Evolutionary conservation across 2,797 vertebrate genomes (phyloP).

Genomic region (Anabacerthia variegaticeps): DNA sequence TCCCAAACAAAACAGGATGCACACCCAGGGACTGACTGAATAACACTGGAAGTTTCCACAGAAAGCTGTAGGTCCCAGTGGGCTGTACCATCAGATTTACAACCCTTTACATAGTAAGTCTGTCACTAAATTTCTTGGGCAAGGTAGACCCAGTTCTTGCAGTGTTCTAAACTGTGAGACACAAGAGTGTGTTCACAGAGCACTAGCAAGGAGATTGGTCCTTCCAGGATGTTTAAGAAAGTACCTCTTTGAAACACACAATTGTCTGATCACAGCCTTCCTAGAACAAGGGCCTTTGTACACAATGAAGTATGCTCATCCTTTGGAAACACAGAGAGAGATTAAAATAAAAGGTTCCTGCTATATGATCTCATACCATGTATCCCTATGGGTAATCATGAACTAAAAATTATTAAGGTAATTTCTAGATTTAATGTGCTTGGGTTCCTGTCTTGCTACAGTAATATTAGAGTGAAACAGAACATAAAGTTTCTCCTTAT

Average conservation of each 20-base stretch:
- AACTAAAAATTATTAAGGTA: neutral
- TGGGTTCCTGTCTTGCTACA: neutral
- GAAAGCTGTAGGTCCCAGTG: neutral
- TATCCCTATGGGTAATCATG: neutral
- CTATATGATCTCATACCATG: neutral
- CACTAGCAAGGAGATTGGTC: neutral
- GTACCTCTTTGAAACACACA: neutral
- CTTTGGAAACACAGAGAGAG: constrained; percentile 36
- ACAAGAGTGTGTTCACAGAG: neutral
- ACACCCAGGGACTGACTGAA: neutral
- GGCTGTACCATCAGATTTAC: neutral
- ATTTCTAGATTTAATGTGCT: neutral
- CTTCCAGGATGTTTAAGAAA: neutral
- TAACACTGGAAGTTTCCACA: neutral
- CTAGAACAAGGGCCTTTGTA: neutral
- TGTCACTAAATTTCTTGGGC: neutral
- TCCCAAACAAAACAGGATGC: neutral
- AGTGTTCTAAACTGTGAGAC: neutral
- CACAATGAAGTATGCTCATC: neutral
- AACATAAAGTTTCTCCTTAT: constrained; percentile 28
- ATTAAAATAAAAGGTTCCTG: constrained; percentile 5
- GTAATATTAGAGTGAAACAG: constrained; percentile 26
- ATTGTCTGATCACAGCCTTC: neutral
- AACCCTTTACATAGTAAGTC: neutral
- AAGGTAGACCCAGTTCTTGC: neutral